phyloP scores from a whole-genome alignment of 2,797 vertebrate species.

The Rhodeus uyekii region DNA sequence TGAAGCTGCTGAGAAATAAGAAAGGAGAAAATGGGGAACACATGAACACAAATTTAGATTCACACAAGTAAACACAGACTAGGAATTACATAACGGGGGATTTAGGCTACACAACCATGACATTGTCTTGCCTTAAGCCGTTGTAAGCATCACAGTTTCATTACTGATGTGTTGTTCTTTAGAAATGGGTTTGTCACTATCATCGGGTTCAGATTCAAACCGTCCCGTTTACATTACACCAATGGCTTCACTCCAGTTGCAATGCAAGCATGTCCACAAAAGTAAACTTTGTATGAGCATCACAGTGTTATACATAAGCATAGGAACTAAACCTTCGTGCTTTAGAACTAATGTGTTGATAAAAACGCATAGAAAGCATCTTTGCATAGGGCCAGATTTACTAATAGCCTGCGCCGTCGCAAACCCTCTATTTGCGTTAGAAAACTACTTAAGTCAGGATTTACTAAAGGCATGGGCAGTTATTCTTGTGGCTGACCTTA shows the following conservation, averaged over 20 bases:
- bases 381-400: conserved; percentile 11
- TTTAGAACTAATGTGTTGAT: conserved; percentile 22
- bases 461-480: no score
- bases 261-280: conserved; percentile 3
- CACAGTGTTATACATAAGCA: conserved; percentile 47
- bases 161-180: conserved; percentile 11
- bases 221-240: not conserved
- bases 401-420: no score
- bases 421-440: no score
- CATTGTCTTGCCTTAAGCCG: conserved; percentile 17
- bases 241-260: conserved; percentile 33
- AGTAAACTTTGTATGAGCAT: conserved; percentile 38
- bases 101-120: conserved; percentile 15
- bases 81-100: conserved; percentile 25
- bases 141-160: conserved; percentile 30
- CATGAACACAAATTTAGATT: conserved; percentile 23
- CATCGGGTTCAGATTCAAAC: not conserved
- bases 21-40: conserved; percentile 43
- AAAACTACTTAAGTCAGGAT: no score
- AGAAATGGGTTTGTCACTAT: not conserved
- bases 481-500: no score
- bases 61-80: conserved; percentile 36
- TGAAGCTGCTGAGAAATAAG: conserved; percentile 44
- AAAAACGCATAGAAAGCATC: conserved; percentile 15
- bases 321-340: conserved; percentile 19